These are phyloP conservation scores for Knipowitschia caucasica DNA, from an alignment of 2,797 vertebrate genomes.

Conservation along the genomic window DNA sequence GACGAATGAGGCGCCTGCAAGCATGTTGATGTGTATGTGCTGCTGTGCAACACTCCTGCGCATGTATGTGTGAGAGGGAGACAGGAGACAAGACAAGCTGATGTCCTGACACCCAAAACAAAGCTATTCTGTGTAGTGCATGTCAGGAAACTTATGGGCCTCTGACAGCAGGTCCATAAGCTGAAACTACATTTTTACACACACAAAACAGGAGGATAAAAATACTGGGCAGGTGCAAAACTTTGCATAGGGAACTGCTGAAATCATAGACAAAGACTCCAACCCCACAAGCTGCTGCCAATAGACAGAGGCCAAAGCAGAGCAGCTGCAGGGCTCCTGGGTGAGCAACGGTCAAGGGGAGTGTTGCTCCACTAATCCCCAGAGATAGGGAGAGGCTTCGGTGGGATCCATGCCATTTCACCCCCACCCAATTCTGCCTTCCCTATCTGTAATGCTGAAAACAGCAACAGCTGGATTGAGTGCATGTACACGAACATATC, in stretches of 20 bases:
- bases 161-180: conserved; percentile 11
- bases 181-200: conserved; percentile 12
- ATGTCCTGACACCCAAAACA: conserved; percentile 70
- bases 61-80: conserved; percentile 50
- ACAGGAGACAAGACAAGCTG: conserved; percentile 38
- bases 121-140: conserved; percentile 43
- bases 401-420: conserved; percentile 50
- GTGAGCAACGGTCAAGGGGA: conserved; percentile 58
- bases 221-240: not conserved
- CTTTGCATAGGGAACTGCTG: not conserved
- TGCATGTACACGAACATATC: conserved; percentile 25
- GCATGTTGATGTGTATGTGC: conserved; percentile 48
- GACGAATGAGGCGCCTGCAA: conserved; percentile 64
- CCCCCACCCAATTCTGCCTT: conserved; percentile 31
- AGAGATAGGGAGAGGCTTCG: conserved; percentile 32
- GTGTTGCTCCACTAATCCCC: conserved; percentile 50
- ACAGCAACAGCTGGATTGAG: conserved; percentile 53
- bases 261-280: conserved; percentile 40
- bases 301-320: conserved; percentile 32
- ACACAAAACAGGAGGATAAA: not conserved
- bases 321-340: conserved; percentile 68
- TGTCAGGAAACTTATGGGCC: conserved; percentile 26
- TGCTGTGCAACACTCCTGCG: conserved; percentile 43
- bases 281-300: conserved; percentile 56
- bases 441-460: conserved; percentile 30